Evolutionary conservation across 2,797 vertebrate species (phyloP), one percentile per base, ranked within the genome.

Genomic region (Diplodus puntazzo): DNA sequence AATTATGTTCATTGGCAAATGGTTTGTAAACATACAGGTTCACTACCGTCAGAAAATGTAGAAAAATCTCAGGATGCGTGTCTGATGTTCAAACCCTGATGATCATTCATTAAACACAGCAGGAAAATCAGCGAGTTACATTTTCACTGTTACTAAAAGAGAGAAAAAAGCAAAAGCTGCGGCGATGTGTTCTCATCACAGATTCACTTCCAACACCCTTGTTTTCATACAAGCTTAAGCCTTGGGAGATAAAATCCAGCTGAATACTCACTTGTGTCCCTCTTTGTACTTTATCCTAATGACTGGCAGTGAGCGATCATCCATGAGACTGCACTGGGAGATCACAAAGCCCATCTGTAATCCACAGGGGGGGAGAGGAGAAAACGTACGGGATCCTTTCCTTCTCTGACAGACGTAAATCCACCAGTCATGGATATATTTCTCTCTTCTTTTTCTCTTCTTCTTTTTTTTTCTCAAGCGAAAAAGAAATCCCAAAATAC

Each of bases 281-380:
- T 88, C 81, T 87, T 90, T 92, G 90, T 83, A 93, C 91, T 92
- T 93, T 92, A 86, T 92, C 85, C 82, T 92, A 87, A 86, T 87
- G 81, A 90, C 69, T 81, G 90, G 87, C 82, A 86, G 89, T 27
- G 66, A 89, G 85, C 79, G 71, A 81, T 87, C 89, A 90, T 92
- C 92, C 87, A 92, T 86, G 83, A 92, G 89, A 86, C 85, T 87
- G 81, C 73, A 62, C 83, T 79, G 64, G 57, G 67, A 84, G 86
- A 90, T 87, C 87, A 84, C 82, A 88, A 92, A 94, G 88, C 85
- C 92, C 91, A 89, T 91, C 90, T 90, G 92, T 94, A 95, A 95
- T 96, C 94, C 95, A 93, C 83, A 81, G 69, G 74, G 85, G 85
- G 77, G 68, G 77, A 89, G 63, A 80, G 70, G 76, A 75, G 69